These are phyloP conservation scores for Ylistrum balloti DNA, from an alignment of 1,140 invertebrate genomes.

Conservation along the genomic window DNA sequence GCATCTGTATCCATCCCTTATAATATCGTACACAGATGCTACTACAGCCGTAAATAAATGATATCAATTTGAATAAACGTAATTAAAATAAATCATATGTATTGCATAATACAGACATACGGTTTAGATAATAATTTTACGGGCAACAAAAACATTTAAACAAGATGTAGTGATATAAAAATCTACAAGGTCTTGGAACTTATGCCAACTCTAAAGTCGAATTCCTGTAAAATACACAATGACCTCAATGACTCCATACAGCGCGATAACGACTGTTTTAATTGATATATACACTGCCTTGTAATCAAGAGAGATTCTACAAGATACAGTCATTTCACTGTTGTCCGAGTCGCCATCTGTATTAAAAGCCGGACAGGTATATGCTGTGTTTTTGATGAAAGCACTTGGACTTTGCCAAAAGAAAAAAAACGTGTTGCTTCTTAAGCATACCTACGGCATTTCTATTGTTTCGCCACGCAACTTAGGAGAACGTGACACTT, in stretches of 20 bases:
- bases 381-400: too few relatives aligned
- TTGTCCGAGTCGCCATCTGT: too few relatives aligned
- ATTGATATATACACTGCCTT: too few relatives aligned
- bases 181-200: neutral
- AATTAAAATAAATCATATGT: neutral
- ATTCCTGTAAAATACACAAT: neutral
- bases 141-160: neutral
- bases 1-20: neutral
- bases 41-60: constrained; percentile 12
- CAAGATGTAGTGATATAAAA: neutral
- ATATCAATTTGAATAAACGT: constrained; percentile 20
- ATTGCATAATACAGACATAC: neutral
- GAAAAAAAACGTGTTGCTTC: too few relatives aligned
- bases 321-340: too few relatives aligned
- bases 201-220: neutral
- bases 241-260: neutral
- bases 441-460: too few relatives aligned
- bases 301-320: too few relatives aligned
- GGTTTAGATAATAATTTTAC: neutral
- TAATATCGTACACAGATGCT: neutral
- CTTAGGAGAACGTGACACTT: too few relatives aligned
- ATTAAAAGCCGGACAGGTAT: too few relatives aligned
- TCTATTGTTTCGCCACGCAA: too few relatives aligned
- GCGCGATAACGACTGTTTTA: neutral
- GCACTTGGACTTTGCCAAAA: too few relatives aligned